Evolutionary conservation across 1,140 invertebrate species (phyloP), one percentile per base, ranked within the genome.

Genomic region (Acromyrmex echinatior): DNA sequence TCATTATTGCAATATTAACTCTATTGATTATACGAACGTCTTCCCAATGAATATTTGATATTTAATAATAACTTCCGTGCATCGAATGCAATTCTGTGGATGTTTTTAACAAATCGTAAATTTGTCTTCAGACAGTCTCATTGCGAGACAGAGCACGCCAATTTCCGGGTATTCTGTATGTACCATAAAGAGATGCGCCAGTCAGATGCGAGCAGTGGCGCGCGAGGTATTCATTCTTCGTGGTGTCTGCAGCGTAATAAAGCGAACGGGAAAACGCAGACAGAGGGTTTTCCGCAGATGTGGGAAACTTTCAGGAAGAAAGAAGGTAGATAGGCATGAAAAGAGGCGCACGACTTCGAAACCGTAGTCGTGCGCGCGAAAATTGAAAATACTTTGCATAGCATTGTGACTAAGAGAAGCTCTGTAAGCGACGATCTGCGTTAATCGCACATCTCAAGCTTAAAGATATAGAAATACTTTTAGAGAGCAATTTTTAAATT

Each of bases 381-480:
- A 92, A 93, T 93, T 92, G 92, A 91, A 93, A 92, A 93, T 93
- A 87, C 90, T 88, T 86, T 86, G 91, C 89, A 92, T 92, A 91
- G 86, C 78, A 68, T 63, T 76, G 66, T 70, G 66, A 78, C 63
- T 45, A 71, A 81, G 21, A 60, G 51, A 74, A 56, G 62, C 53
- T 18, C 16, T n/a, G 12, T 21, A 51, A 70, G 60, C 14, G 45
- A 79, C 68, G 62, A 81, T 79, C 53, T 39, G 56, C 39, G 80
- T 84, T 84, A 84, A 84, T 84, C 25, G 39, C 28, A 56, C 25
- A n/a, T 10, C 14, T 14, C 31, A 28, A 60, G 63, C 10, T 14
- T n/a, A 10, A 74, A 25, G 71, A 39, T 35, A 21, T 49, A 39
- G 21, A 31, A 58, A 12, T 35, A 31, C 12, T 58, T 45, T 49